Evolutionary conservation across 2,113 vertebrate genomes (phyloP).

Genomic region (Phrynosoma blainvillii): DNA sequence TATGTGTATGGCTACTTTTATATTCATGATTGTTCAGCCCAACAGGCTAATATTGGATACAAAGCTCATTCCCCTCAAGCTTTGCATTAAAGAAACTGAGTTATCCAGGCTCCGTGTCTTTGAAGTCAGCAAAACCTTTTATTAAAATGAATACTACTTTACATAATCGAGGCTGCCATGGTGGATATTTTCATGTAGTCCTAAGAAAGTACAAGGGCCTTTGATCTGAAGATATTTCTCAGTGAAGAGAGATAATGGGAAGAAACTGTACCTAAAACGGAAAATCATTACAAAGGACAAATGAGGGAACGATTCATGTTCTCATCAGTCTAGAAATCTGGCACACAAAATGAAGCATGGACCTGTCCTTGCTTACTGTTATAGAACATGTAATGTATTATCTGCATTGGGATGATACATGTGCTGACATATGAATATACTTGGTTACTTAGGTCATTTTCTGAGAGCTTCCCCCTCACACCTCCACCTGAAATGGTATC

Average conservation of each 20-base stretch:
- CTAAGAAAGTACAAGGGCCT: neutral
- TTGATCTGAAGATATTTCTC: neutral
- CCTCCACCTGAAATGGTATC: no score
- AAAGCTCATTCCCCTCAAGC: neutral
- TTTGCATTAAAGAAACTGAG: neutral
- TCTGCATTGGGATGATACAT: neutral
- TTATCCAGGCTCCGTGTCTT: neutral
- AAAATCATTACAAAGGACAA: neutral
- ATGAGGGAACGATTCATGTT: neutral
- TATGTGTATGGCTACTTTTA: neutral
- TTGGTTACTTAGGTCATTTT: no score
- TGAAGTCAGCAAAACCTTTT: constrained; percentile 1
- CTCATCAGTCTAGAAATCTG: neutral
- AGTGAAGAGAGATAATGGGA: neutral
- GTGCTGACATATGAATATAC: neutral
- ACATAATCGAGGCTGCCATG: neutral
- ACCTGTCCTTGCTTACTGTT: neutral
- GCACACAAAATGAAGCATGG: neutral
- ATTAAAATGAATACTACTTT: neutral
- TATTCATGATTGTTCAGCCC: neutral
- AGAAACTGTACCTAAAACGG: neutral
- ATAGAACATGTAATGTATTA: neutral
- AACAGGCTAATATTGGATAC: neutral
- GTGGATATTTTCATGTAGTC: neutral
- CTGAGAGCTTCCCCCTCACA: neutral